These are phyloP conservation scores for Agriotes lineatus DNA, from an alignment of 2,888 invertebrate genomes.

Conservation along the genomic window DNA sequence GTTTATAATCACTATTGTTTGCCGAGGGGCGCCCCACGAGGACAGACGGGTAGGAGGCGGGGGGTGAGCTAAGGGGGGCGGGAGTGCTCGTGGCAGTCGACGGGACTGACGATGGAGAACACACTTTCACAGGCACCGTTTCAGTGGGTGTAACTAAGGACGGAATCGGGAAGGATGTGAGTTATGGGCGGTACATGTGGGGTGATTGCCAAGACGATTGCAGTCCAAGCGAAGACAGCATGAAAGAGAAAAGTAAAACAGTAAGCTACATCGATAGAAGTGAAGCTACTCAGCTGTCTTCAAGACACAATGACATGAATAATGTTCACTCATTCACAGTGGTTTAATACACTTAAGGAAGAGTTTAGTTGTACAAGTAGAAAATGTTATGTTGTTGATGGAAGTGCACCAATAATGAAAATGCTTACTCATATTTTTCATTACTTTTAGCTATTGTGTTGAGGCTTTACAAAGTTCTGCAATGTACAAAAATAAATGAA, in stretches of 20 bases:
- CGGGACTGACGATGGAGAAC: constrained; percentile 52
- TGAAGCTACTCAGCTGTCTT: constrained; percentile 4
- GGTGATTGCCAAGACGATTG: constrained; percentile 47
- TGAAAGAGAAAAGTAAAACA: constrained; percentile 51
- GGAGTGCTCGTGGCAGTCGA: constrained; percentile 62
- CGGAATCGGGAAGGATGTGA: no score
- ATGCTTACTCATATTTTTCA: no score
- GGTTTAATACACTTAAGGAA: neutral
- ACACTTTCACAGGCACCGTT: constrained; percentile 70
- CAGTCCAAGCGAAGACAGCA: constrained; percentile 53
- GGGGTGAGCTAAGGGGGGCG: constrained; percentile 66
- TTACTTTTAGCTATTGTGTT: no score
- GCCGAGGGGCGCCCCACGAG: constrained; percentile 72
- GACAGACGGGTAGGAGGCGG: constrained; percentile 78
- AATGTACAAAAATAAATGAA: no score
- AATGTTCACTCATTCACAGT: constrained; percentile 10
- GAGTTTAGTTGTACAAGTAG: no score
- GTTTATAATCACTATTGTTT: constrained; percentile 71
- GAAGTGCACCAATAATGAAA: no score
- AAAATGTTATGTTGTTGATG: no score
- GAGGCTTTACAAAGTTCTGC: no score
- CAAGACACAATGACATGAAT: constrained; percentile 8
- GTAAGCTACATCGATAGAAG: constrained; percentile 36
- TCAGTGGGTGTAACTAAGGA: constrained; percentile 68
- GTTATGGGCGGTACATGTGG: neutral